phyloP scores from a whole-genome alignment of 2,888 invertebrate genomes.

The Habrosyne pyritoides region DNA sequence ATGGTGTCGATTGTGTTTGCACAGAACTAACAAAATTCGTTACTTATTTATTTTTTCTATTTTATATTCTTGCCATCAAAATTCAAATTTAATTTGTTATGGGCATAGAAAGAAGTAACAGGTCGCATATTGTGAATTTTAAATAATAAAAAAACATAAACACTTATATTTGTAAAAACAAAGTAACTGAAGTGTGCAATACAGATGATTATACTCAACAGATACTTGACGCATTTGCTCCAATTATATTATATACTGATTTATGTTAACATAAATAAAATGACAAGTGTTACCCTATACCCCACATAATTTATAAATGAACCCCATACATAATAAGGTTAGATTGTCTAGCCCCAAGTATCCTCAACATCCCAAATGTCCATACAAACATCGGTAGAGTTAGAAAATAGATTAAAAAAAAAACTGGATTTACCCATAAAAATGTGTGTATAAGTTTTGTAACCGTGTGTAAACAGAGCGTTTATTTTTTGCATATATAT shows the following conservation, averaged over 20 bases:
- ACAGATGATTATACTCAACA: no score
- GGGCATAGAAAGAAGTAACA: background rate
- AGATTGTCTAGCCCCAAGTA: no score
- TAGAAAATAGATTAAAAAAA: constrained; percentile 12
- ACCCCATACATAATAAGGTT: no score
- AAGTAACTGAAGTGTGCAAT: background rate
- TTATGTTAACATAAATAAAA: no score
- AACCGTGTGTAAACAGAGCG: constrained; percentile 63
- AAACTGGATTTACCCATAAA: constrained; percentile 32
- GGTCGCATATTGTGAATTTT: background rate
- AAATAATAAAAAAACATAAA: background rate
- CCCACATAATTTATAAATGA: background rate
- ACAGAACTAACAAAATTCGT: no score
- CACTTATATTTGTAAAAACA: no score
- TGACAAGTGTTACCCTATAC: background rate
- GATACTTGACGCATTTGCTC: no score
- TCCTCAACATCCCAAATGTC: constrained; percentile 46
- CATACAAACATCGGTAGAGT: constrained; percentile 65
- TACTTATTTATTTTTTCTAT: no score
- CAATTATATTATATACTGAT: no score
- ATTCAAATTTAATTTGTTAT: no score
- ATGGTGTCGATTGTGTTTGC: no score
- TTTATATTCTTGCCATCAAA: background rate
- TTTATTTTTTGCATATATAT: constrained; percentile 73
- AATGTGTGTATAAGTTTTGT: constrained; percentile 63